Percentiles rank a stretch among this genome's conserved stretches.
Evolutionary conservation across 2,113 vertebrate genomes (phyloP).

Genomic region (Brachypteracias leptosomus): DNA sequence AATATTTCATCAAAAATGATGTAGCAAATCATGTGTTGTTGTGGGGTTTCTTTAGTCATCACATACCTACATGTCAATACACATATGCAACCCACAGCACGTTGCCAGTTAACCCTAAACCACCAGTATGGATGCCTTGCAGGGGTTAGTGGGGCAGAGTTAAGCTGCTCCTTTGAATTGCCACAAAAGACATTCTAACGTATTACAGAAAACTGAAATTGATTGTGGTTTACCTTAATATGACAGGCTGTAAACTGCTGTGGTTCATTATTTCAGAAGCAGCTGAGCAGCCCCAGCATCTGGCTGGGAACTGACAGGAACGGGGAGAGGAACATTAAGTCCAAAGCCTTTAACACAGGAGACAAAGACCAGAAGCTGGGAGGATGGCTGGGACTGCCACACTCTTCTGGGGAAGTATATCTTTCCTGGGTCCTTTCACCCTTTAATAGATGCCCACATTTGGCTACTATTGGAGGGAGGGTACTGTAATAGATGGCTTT

Average conservation of each 20-base stretch:
- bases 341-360: not conserved
- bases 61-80: not conserved
- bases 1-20: not conserved
- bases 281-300: not conserved
- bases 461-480: not conserved
- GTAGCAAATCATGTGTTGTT: not conserved
- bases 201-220: not conserved
- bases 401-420: not conserved
- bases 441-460: not conserved
- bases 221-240: not conserved
- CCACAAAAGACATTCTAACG: not conserved
- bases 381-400: not conserved
- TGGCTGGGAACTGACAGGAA: not conserved
- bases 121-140: fast-evolving
- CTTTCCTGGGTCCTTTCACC: not conserved
- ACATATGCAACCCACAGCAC: not conserved
- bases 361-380: not conserved
- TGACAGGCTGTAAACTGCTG: not conserved
- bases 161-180: not conserved
- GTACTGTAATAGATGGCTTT: not conserved
- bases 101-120: not conserved
- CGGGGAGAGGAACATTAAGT: not conserved
- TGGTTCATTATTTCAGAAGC: not conserved
- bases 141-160: not conserved
- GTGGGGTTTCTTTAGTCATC: not conserved